A percentile compares a stretch with the other conserved stretches of the same genome.
These are phyloP conservation scores for Calliopum simillimum DNA, from an alignment of 2,888 invertebrate genomes.

Conservation along the genomic window DNA sequence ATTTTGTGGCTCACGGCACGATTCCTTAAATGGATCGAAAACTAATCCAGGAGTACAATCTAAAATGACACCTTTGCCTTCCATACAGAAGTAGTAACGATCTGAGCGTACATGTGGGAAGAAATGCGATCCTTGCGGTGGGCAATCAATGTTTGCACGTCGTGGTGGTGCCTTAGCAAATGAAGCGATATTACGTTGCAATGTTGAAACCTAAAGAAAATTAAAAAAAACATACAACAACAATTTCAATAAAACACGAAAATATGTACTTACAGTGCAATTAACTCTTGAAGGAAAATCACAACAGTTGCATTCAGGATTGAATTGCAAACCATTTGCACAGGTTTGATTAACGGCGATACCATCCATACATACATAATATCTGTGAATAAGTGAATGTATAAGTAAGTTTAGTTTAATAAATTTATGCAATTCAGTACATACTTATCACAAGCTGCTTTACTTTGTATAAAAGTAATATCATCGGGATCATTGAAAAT, in stretches of 20 bases:
- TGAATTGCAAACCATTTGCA: slow-evolving; percentile 56
- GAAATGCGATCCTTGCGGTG: slow-evolving; percentile 55
- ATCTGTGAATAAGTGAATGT: slow-evolving; percentile 29
- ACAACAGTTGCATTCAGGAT: slow-evolving; percentile 51
- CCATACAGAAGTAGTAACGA: slow-evolving; percentile 59
- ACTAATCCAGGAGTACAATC: slow-evolving; percentile 63
- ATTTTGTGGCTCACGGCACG: slow-evolving; percentile 56
- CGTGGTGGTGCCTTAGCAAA: slow-evolving; percentile 55
- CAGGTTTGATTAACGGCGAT: slow-evolving; percentile 51
- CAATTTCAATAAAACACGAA: not conserved
- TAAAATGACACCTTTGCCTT: slow-evolving; percentile 59
- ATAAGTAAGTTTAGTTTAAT: not conserved
- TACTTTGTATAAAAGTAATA: slow-evolving; percentile 57
- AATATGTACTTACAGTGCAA: slow-evolving; percentile 57
- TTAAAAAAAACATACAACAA: not conserved
- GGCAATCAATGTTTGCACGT: slow-evolving; percentile 58
- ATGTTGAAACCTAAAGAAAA: slow-evolving; percentile 50
- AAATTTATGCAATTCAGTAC: not conserved
- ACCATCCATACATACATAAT: slow-evolving; percentile 59
- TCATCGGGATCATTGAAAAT: slow-evolving; percentile 52
- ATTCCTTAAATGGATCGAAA: slow-evolving; percentile 53
- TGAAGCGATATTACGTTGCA: slow-evolving; percentile 56
- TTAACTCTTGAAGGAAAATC: slow-evolving; percentile 56
- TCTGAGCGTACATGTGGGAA: slow-evolving; percentile 52
- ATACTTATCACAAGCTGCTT: slow-evolving; percentile 55